These are phyloP conservation scores for Acrocera orbiculus DNA, from an alignment of 2,888 invertebrate genomes.

Conservation along the genomic window DNA sequence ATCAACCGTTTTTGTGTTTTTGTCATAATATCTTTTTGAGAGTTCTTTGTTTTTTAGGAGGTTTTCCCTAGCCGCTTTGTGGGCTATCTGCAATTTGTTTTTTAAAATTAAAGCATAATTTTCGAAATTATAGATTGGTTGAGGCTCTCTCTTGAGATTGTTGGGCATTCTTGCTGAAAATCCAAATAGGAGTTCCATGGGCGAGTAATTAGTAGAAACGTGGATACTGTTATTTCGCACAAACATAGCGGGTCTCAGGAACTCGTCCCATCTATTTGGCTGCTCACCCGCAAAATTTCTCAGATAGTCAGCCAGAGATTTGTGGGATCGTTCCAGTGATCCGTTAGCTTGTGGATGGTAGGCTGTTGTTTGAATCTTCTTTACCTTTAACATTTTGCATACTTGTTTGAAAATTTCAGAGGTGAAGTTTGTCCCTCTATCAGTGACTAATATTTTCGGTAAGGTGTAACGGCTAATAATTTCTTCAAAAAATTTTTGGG, in stretches of 20 bases:
- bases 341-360: no score
- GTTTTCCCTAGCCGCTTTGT: background rate
- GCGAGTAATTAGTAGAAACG: slow-evolving; percentile 3
- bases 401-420: background rate
- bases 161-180: slow-evolving; percentile 2
- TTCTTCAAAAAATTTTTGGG: slow-evolving; percentile 1
- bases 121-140: background rate
- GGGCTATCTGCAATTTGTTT: background rate
- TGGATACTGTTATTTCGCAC: no score
- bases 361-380: no score
- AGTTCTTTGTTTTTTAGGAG: background rate
- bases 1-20: background rate
- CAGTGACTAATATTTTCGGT: slow-evolving; percentile 4
- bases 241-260: no score
- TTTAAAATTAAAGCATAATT: background rate
- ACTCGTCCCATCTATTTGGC: no score
- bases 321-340: no score
- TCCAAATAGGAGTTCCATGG: background rate
- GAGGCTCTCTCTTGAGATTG: background rate
- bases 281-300: no score
- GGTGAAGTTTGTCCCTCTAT: slow-evolving; percentile 5
- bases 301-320: no score
- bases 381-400: no score
- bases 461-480: background rate
- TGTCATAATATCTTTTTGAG: background rate